Conservation (phyloP, 2,797 vertebrate species). For the Amniataba percoides region DNA sequence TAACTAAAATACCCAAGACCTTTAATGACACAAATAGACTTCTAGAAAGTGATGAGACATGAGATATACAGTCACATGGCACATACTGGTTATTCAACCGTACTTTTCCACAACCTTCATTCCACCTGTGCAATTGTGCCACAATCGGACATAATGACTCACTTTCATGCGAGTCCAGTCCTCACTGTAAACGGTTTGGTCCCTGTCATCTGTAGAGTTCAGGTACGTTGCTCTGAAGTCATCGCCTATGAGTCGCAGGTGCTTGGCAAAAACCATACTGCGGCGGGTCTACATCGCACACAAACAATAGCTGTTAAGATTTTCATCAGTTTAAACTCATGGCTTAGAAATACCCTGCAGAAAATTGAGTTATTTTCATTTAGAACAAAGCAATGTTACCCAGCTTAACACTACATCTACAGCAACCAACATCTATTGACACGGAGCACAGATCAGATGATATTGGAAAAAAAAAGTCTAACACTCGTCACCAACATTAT, state of each 20-base stretch:
- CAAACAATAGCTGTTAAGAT: slow-evolving; percentile 5
- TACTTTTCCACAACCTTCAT: neutral
- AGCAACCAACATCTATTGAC: neutral
- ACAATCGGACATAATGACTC: slow-evolving; percentile 8
- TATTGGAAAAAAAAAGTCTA: neutral
- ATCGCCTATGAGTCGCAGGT: slow-evolving; percentile 92
- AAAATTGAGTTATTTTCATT: neutral
- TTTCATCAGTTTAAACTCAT: neutral
- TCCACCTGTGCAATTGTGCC: neutral
- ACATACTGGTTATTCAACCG: neutral
- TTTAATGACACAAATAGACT: neutral
- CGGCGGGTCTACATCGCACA: slow-evolving; percentile 88
- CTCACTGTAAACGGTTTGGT: slow-evolving; percentile 88
- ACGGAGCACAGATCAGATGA: neutral
- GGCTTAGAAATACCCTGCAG: neutral
- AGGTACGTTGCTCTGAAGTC: slow-evolving; percentile 89
- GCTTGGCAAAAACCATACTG: slow-evolving; percentile 98
- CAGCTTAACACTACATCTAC: neutral
- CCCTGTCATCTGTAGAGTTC: slow-evolving; percentile 90
- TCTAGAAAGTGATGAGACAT: neutral
- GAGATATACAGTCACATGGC: neutral
- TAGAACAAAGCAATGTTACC: neutral
- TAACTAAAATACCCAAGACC: neutral
- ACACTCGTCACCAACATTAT: neutral
- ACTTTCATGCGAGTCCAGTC: slow-evolving; percentile 96